Percentiles rank a stretch among this genome's conserved stretches.
These are phyloP conservation scores for Nebria brevicollis DNA, from an alignment of 2,888 invertebrate species.

Conservation along the genomic window DNA sequence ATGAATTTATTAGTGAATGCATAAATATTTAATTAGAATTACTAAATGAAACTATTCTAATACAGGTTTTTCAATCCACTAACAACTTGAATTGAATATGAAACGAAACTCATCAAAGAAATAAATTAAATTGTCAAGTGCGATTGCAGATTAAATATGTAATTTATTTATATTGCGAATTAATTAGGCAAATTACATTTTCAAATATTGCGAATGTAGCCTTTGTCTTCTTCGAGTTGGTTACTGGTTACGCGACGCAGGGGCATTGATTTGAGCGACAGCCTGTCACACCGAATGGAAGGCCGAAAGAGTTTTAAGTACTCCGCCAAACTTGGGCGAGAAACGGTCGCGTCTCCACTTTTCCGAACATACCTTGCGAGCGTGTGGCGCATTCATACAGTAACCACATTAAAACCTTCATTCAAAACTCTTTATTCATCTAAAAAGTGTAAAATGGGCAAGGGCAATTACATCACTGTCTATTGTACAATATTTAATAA, in stretches of 20 bases:
- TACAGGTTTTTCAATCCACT: conserved; percentile 10
- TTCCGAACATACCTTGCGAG: not conserved
- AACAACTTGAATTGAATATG: conserved; percentile 2
- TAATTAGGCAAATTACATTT: conserved; percentile 28
- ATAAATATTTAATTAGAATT: conserved; percentile 12
- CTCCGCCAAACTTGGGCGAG: conserved; percentile 61
- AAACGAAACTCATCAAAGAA: not conserved
- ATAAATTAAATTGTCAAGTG: not conserved
- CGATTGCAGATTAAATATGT: conserved; percentile 1
- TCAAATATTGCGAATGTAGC: not conserved
- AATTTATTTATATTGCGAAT: conserved; percentile 8
- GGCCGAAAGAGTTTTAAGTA: conserved; percentile 65
- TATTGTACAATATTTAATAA: too few species aligned
- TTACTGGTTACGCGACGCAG: not conserved
- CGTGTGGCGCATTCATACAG: conserved; percentile 19
- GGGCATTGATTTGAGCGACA: conserved; percentile 61
- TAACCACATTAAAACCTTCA: too few species aligned
- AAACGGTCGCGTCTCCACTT: conserved; percentile 3
- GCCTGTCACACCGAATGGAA: conserved; percentile 63
- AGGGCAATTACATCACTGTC: too few species aligned
- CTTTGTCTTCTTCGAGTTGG: not conserved
- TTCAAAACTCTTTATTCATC: too few species aligned
- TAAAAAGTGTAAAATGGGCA: too few species aligned
- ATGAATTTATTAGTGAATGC: conserved; percentile 10
- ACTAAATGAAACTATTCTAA: conserved; percentile 8